Evolutionary conservation across 2,113 vertebrate genomes (phyloP), one percentile per base, ranked within the genome.

Genomic region (Osmerus mordax): DNA sequence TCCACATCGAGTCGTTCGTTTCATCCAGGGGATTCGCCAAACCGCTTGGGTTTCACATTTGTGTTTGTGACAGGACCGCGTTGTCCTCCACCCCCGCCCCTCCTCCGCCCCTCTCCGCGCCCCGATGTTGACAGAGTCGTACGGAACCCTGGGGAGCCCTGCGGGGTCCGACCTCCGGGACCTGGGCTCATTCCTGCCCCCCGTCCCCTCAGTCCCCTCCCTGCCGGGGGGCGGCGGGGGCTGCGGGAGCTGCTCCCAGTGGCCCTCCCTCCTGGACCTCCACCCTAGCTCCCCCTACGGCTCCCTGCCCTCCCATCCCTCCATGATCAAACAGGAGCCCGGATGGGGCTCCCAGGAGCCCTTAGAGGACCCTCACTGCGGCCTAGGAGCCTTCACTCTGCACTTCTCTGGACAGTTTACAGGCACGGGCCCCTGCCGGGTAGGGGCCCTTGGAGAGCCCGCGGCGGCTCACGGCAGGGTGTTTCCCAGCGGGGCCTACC

Each of bases 301-400:
- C 89, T 91, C 95, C 13, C 89, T 97, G 80, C 91, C 95, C 62
- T 92, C 95, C 19, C 95, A 96, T 86, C 95, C 95, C 87, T 95
- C 97, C 72, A 95, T 98, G 86, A 96, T 99, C 91, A 99, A 98
- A 84, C 97, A 98, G 89, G 97, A 98, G 87, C 96, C 97, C 2
- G 92, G 91, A 85, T 98, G 97, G 97, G 95, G 93, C 69, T 80
- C 91, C 58, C 59, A 91, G 0, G 97, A 99, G 76, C 89, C 94
- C 0, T 92, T 94, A 62, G 96, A 98, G 74, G 97, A 98, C 79
- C 90, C 90, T 47, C 95, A 98, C 79, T 97, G 96, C 73, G 89
- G 91, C 77, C 83, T 96, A 59, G 98, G 97, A 89, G 97, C 97
- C 85, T 98, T 98, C 91, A 98, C 96, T 0, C 94, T 98, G 18